These are phyloP conservation scores for Anguilla japonica DNA, from an alignment of 2,113 vertebrate species.

Conservation along the genomic window DNA sequence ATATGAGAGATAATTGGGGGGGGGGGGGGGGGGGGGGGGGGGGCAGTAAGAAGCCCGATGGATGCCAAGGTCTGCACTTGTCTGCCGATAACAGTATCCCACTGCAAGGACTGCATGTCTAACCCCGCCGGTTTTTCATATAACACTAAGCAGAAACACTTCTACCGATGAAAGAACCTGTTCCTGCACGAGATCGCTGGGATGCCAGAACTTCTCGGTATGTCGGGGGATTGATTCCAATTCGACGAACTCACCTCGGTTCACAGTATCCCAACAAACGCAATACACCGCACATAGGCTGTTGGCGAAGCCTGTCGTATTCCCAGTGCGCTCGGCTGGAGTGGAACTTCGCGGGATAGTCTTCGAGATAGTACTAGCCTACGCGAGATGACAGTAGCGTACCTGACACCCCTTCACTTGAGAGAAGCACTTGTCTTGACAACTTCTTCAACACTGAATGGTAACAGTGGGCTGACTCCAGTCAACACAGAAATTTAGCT, in stretches of 20 bases:
- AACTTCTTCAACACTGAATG: slow-evolving; percentile 59
- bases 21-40: no score
- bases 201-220: slow-evolving; percentile 10
- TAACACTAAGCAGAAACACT: neutral
- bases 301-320: neutral
- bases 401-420: slow-evolving; percentile 45
- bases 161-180: slow-evolving; percentile 20
- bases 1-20: neutral
- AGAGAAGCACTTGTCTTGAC: slow-evolving; percentile 57
- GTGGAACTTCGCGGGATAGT: slow-evolving; percentile 30
- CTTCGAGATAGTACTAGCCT: neutral
- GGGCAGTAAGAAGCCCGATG: neutral
- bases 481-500: neutral
- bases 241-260: slow-evolving; percentile 4
- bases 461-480: slow-evolving; percentile 15
- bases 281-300: neutral
- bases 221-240: slow-evolving; percentile 15
- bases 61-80: slow-evolving; percentile 4
- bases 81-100: slow-evolving; percentile 4
- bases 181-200: neutral
- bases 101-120: neutral
- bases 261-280: neutral
- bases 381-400: slow-evolving; percentile 4
- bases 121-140: neutral
- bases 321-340: slow-evolving; percentile 48